phyloP scores from a whole-genome alignment of 1,140 invertebrate species.

The Papilio machaon region DNA sequence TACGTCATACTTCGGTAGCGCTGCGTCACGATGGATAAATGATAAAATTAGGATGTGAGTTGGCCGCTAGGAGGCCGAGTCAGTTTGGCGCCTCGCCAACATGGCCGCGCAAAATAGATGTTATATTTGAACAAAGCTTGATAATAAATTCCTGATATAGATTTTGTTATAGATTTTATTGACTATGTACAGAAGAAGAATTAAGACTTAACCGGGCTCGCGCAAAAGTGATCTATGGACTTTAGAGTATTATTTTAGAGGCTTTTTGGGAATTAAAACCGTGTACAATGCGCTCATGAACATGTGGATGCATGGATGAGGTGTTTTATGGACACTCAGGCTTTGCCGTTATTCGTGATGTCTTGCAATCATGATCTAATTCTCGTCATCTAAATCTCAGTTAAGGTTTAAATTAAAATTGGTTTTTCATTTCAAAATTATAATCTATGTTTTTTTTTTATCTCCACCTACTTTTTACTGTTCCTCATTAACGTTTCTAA shows the following conservation, averaged over 20 bases:
- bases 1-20: constrained; percentile 23
- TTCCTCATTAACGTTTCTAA: neutral
- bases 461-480: neutral
- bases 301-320: no score
- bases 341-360: no score
- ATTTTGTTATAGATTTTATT: constrained; percentile 6
- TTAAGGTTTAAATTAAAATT: no score
- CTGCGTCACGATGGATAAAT: constrained; percentile 25
- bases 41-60: constrained; percentile 42
- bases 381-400: no score
- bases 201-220: no score
- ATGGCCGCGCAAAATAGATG: constrained; percentile 18
- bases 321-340: no score
- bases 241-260: no score
- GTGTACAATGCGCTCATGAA: no score
- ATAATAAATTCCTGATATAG: neutral
- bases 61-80: constrained; percentile 41
- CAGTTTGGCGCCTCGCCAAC: constrained; percentile 53
- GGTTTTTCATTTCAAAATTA: neutral
- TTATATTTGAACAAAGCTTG: constrained; percentile 5
- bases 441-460: neutral
- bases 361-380: no score
- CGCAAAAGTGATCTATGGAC: no score
- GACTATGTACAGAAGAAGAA: neutral
- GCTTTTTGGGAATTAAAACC: no score